Evolutionary conservation across 2,113 vertebrate genomes (phyloP).

Genomic region (Embiotoca jacksoni): DNA sequence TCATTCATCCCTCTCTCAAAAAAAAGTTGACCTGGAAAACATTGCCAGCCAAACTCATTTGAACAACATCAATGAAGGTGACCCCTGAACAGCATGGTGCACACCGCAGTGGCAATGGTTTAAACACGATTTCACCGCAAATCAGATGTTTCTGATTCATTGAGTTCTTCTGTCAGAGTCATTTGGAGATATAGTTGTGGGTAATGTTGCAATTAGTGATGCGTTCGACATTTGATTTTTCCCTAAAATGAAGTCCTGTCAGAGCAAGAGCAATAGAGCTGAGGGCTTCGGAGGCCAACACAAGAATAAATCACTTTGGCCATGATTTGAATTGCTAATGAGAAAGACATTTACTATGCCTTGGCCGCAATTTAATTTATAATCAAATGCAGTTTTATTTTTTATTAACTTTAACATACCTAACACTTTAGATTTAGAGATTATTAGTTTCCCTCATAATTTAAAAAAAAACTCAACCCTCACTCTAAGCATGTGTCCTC

Average conservation of each 20-base stretch:
- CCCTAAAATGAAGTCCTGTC: constrained; percentile 58
- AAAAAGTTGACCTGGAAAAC: constrained; percentile 54
- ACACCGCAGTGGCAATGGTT: constrained; percentile 51
- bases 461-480: constrained; percentile 10
- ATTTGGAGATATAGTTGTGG: constrained; percentile 55
- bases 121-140: constrained; percentile 55
- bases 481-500: constrained; percentile 5
- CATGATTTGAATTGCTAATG: constrained; percentile 71
- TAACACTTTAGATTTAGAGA: constrained; percentile 20
- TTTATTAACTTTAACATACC: constrained; percentile 17
- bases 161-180: constrained; percentile 39
- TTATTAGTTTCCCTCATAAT: not conserved
- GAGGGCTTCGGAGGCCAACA: constrained; percentile 19
- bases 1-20: not conserved
- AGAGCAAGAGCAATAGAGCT: constrained; percentile 45
- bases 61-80: constrained; percentile 66
- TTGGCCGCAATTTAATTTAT: constrained; percentile 45
- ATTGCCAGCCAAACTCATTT: constrained; percentile 60
- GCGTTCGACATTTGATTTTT: constrained; percentile 62
- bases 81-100: constrained; percentile 61
- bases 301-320: constrained; percentile 50
- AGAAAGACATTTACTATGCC: constrained; percentile 47
- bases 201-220: constrained; percentile 63
- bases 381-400: constrained; percentile 22
- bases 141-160: constrained; percentile 47